Percentiles rank a stretch among this genome's conserved stretches.
phyloP scores from a whole-genome alignment of 2,113 vertebrate genomes.

The Epinephelus cyanopodus region DNA sequence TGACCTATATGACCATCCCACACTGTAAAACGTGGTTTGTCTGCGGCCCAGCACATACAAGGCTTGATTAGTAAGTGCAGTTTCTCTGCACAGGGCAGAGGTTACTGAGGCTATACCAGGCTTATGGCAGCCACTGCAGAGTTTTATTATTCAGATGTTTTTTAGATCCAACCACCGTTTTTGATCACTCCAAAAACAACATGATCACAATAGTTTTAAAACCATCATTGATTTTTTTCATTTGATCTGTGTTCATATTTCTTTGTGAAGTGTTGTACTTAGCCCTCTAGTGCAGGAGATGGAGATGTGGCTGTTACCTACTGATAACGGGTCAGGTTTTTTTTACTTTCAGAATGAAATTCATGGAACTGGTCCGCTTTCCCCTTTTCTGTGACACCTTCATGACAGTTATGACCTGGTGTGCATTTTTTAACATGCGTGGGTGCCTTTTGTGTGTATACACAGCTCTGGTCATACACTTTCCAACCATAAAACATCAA shows the following conservation, averaged over 20 bases:
- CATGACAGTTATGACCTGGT: slow-evolving; percentile 25
- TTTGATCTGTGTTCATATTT: slow-evolving; percentile 38
- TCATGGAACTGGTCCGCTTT: background rate
- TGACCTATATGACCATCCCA: slow-evolving; percentile 53
- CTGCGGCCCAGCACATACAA: slow-evolving; percentile 57
- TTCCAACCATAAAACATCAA: slow-evolving; percentile 73
- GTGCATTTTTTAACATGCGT: slow-evolving; percentile 45
- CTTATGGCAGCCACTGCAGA: slow-evolving; percentile 46
- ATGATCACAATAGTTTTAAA: slow-evolving; percentile 59
- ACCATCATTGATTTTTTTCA: slow-evolving; percentile 14
- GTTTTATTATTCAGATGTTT: slow-evolving; percentile 65
- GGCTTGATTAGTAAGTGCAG: slow-evolving; percentile 66
- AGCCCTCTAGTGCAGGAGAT: background rate
- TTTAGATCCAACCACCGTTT: slow-evolving; percentile 39
- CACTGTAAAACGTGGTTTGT: slow-evolving; percentile 57
- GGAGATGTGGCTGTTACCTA: slow-evolving; percentile 17
- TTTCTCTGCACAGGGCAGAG: slow-evolving; percentile 57
- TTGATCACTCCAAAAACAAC: slow-evolving; percentile 32
- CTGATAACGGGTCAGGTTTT: background rate
- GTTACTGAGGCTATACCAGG: slow-evolving; percentile 64
- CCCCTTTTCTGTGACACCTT: background rate
- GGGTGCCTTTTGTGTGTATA: slow-evolving; percentile 50
- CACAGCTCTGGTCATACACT: slow-evolving; percentile 55
- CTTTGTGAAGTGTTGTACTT: background rate
- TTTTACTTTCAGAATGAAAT: background rate